Percentiles rank a stretch among this genome's conserved stretches.
Conservation (phyloP, 2,797 vertebrate species). For the Chaunax sp. region DNA sequence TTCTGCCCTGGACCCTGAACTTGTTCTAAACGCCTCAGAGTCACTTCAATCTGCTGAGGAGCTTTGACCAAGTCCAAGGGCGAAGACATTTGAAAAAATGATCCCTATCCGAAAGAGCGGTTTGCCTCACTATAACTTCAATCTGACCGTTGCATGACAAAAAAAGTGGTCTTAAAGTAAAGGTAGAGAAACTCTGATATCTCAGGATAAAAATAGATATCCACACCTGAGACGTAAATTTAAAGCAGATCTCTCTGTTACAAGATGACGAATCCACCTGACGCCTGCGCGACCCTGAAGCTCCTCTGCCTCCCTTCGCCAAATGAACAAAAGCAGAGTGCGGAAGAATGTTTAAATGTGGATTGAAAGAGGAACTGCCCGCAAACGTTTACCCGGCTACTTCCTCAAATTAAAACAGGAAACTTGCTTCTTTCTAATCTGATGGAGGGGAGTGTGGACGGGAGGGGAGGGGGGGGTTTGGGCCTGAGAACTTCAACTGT, state of each 20-base stretch:
- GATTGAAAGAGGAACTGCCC: conserved; percentile 84
- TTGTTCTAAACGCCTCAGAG: conserved; percentile 89
- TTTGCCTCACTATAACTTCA: neutral
- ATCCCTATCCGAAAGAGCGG: neutral
- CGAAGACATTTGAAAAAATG: conserved; percentile 61
- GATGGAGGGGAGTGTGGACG: conserved; percentile 26
- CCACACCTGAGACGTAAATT: neutral
- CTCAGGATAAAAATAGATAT: neutral
- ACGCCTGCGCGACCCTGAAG: conserved; percentile 63
- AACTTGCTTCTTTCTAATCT: conserved; percentile 71
- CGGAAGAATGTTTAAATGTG: conserved; percentile 77
- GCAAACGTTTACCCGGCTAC: conserved; percentile 77
- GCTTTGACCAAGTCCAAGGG: conserved; percentile 89
- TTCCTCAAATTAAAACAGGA: conserved; percentile 84
- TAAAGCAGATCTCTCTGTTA: conserved; percentile 10
- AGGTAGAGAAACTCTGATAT: neutral
- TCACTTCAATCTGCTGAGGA: conserved; percentile 82
- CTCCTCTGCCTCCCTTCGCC: conserved; percentile 38
- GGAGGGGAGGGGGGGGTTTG: neutral
- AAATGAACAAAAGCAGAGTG: conserved; percentile 48
- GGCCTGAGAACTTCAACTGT: conserved; percentile 43
- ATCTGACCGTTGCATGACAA: neutral
- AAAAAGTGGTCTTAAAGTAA: neutral
- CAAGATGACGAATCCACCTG: conserved; percentile 46
- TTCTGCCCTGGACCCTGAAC: conserved; percentile 81